Conservation (phyloP, 2,888 invertebrate genomes). For the Criorhina ranunculi region DNA sequence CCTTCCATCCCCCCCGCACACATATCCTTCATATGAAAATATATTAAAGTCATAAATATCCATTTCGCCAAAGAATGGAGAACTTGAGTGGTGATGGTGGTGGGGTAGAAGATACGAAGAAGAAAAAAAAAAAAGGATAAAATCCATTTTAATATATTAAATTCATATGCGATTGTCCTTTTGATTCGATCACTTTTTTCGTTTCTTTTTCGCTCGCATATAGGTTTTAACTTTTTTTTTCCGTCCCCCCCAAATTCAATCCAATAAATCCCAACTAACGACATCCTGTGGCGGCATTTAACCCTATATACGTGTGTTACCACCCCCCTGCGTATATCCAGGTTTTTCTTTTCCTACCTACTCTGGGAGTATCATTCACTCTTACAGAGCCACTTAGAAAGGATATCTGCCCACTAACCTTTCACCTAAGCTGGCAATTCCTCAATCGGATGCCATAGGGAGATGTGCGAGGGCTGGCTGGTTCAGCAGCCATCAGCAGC, state of each 20-base stretch:
- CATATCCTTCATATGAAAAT: conserved; percentile 68
- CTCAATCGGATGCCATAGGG: conserved; percentile 73
- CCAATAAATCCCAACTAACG: conserved; percentile 78
- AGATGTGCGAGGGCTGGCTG: conserved; percentile 15
- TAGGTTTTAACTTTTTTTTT: conserved; percentile 9
- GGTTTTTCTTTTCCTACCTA: conserved; percentile 37
- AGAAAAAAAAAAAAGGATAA: conserved; percentile 56
- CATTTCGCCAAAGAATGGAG: conserved; percentile 64
- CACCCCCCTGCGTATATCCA: conserved; percentile 31
- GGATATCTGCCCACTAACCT: conserved; percentile 71
- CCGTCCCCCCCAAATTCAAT: conserved; percentile 73
- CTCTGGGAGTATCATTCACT: conserved; percentile 54
- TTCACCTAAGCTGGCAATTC: conserved; percentile 75
- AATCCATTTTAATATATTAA: conserved; percentile 77
- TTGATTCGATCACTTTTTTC: conserved; percentile 71
- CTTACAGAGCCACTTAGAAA: conserved; percentile 65
- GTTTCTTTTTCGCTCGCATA: conserved; percentile 10
- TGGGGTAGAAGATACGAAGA: conserved; percentile 18
- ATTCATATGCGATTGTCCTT: conserved; percentile 77
- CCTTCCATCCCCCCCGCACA: not conserved
- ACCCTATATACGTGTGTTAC: conserved; percentile 64
- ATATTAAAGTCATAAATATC: conserved; percentile 76
- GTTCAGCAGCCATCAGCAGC: not conserved
- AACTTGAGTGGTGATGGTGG: conserved; percentile 29
- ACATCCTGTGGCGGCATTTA: conserved; percentile 79